Base-by-base conservation (phyloP, 2,797 vertebrate species). In the Catostomus latipinnis region DNA sequence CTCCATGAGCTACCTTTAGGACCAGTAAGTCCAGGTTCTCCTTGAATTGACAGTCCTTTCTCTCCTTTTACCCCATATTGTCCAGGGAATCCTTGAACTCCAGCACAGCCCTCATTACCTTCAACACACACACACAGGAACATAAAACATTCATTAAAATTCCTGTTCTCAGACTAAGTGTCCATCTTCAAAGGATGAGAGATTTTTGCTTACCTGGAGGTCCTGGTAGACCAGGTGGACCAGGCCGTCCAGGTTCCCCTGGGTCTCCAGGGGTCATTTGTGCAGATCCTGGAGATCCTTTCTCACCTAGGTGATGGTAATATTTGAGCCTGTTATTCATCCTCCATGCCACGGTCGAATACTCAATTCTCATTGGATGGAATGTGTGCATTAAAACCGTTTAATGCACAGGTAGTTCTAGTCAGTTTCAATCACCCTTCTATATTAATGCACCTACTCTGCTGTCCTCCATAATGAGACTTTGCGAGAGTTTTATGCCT, bases 1-100 rank as follows among this genome's bases (percentile, higher is more conserved):
- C 7, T 22, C n/a, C 7, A n/a, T 45, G 13, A n/a, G 6, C 11
- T 46, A 80, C 77, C 77, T 80, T 73, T 80, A 13, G 52, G 67
- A 92, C 94, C 94, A 92, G 91, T 92, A 66, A 62, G 18, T 61
- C 94, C 94, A 5, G 74, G 62, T 14, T 67, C 74, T 43, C 94
- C 94, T 66, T 57, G 85, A 11, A 81, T 85, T 1, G 88, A 88
- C 34, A 77, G 73, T 8, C 94, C 93, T 6, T 62, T 61, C 7
- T 88, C 75, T 52, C 94, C 94, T 58, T 86, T 90, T 60, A 60
- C 48, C 22, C 93, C 94, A 45, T 46, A 84, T 1, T 10, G 84
- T 68, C 94, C 93, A 0, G 66, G 14, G 16, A 12, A 45, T 53
- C 94, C 94, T 48, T 16, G 84, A 61, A 1, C 0, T 34, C 94